phyloP scores from a whole-genome alignment of 2,797 vertebrate species.

The Ibycter americanus region DNA sequence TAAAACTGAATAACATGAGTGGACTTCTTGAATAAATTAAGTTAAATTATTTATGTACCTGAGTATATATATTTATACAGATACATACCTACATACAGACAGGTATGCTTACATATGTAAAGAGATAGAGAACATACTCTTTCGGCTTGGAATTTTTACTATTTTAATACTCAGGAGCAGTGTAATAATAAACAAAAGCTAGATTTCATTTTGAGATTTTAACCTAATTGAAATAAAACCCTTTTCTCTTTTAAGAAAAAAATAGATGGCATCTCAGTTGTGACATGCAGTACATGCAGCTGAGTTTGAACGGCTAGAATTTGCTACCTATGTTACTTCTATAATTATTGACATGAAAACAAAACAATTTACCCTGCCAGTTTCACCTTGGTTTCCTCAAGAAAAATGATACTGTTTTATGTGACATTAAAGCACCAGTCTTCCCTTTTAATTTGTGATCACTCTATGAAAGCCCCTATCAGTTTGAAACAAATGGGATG shows the following conservation, averaged over 20 bases:
- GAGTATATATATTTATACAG: background rate
- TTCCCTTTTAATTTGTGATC: slow-evolving; percentile 9
- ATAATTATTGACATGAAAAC: background rate
- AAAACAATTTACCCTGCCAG: background rate
- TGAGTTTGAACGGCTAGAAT: background rate
- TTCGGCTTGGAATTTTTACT: background rate
- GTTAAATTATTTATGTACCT: background rate
- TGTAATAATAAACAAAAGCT: background rate
- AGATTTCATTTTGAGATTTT: background rate
- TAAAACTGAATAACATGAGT: background rate
- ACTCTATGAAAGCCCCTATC: background rate
- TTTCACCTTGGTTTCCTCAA: background rate
- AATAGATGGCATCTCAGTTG: background rate
- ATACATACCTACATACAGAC: accelerated
- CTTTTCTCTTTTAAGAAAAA: background rate
- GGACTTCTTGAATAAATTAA: background rate
- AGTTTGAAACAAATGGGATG: slow-evolving; percentile 18
- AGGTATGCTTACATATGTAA: background rate
- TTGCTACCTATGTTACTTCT: background rate
- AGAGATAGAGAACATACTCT: background rate
- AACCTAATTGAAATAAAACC: background rate
- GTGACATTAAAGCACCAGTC: background rate
- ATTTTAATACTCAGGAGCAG: background rate
- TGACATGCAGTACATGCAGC: background rate
- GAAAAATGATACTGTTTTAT: background rate